Evolutionary conservation across 2,797 vertebrate genomes (phyloP).

Genomic region (Cottoperca gobio): DNA sequence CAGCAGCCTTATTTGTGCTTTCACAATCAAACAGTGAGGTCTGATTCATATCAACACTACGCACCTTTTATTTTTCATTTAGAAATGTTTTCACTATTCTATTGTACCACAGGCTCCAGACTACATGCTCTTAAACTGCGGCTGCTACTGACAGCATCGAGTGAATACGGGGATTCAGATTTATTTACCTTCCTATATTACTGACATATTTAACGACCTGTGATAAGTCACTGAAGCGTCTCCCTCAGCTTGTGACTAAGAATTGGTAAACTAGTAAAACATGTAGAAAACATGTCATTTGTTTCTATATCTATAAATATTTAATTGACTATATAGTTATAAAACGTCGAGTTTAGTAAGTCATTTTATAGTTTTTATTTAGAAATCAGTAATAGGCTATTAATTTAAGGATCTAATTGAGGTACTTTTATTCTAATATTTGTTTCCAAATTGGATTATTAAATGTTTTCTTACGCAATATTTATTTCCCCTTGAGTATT

Average conservation of each 20-base stretch:
- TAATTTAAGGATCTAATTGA: neutral
- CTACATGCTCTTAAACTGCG: neutral
- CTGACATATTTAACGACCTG: slow-evolving; percentile 47
- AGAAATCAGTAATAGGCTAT: neutral
- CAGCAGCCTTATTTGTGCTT: slow-evolving; percentile 31
- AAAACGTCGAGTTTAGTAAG: neutral
- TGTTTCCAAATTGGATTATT: neutral
- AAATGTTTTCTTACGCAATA: neutral
- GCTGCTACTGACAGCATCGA: neutral
- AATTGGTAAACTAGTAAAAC: slow-evolving; percentile 52
- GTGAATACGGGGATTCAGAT: neutral
- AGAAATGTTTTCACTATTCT: neutral
- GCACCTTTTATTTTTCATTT: neutral
- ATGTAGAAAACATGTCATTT: neutral
- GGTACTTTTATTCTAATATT: neutral
- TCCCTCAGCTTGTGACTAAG: slow-evolving; percentile 39
- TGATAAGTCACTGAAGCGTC: slow-evolving; percentile 43
- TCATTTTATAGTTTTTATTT: neutral
- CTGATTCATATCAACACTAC: neutral
- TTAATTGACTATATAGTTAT: neutral
- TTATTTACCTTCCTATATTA: slow-evolving; percentile 29
- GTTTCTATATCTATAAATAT: neutral
- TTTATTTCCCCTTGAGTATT: neutral
- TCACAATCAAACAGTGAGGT: slow-evolving; percentile 32
- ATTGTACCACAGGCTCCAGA: neutral